A percentile compares a stretch with the other conserved stretches of the same genome.
Evolutionary conservation across 2,113 vertebrate genomes (phyloP).

Genomic region (Vidua macroura): DNA sequence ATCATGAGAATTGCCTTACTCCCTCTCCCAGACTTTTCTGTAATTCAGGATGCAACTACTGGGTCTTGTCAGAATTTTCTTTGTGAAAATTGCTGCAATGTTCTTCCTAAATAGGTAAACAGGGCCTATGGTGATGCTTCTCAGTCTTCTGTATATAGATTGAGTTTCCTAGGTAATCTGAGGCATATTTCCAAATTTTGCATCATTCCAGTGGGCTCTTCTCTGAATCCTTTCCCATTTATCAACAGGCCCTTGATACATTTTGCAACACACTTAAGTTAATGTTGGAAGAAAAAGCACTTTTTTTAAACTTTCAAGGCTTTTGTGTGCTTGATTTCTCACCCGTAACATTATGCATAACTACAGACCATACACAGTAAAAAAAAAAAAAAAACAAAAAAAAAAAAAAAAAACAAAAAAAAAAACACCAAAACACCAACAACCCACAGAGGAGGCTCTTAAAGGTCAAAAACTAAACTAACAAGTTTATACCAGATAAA

Average conservation of each 20-base stretch:
- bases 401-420: neutral
- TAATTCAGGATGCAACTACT: neutral
- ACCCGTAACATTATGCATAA: neutral
- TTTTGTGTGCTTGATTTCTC: conserved; percentile 36
- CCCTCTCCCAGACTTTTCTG: neutral
- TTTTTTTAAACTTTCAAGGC: neutral
- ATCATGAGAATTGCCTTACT: neutral
- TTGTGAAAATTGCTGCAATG: neutral
- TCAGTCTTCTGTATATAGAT: neutral
- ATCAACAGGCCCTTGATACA: neutral
- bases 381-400: neutral
- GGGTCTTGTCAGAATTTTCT: neutral
- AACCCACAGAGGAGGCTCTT: neutral
- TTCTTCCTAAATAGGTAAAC: neutral
- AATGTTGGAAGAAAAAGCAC: neutral
- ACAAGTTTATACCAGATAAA: neutral
- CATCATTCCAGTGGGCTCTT: neutral
- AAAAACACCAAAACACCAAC: neutral
- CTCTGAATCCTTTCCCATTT: neutral
- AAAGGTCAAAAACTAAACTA: conserved; percentile 44
- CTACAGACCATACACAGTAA: neutral
- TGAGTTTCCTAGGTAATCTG: conserved; percentile 1
- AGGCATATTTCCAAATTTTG: conserved; percentile 21
- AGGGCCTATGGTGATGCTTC: neutral
- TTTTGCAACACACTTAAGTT: neutral